A percentile compares a stretch with the other conserved stretches of the same genome.
Conservation (phyloP, 2,113 vertebrate genomes). For the Orcinus orca region DNA sequence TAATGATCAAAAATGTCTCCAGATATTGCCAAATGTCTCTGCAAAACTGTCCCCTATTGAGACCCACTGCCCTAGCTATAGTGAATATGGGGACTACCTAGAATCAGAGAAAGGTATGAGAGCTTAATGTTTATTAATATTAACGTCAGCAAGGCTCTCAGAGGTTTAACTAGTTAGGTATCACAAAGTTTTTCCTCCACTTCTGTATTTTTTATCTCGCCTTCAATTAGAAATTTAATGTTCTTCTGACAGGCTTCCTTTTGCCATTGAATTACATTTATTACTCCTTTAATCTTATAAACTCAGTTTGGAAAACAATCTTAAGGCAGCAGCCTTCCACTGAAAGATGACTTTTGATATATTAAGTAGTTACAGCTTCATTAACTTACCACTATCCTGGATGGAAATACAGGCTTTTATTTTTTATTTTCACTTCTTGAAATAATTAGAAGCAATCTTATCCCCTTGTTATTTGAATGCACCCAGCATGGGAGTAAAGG, state of each 20-base stretch:
- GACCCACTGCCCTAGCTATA: background rate
- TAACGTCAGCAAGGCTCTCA: background rate
- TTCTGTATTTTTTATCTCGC: background rate
- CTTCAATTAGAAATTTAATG: background rate
- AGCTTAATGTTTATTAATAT: background rate
- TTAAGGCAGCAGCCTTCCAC: background rate
- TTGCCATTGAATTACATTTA: background rate
- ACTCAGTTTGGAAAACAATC: background rate
- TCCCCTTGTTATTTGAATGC: fast-evolving
- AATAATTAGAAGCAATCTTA: background rate
- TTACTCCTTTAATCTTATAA: background rate
- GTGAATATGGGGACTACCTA: background rate
- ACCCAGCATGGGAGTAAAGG: fast-evolving
- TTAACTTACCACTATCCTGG: background rate
- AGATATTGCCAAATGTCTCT: background rate
- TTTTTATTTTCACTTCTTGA: background rate
- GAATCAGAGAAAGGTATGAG: background rate
- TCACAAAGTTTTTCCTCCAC: background rate
- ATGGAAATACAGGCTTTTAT: background rate
- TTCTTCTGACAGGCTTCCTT: background rate
- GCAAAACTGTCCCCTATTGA: background rate
- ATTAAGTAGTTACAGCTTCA: background rate
- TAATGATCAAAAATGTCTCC: background rate
- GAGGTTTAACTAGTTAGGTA: background rate
- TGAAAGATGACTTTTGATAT: background rate